Conservation (phyloP, 1,140 invertebrate species). For the Drosophila bocqueti region DNA sequence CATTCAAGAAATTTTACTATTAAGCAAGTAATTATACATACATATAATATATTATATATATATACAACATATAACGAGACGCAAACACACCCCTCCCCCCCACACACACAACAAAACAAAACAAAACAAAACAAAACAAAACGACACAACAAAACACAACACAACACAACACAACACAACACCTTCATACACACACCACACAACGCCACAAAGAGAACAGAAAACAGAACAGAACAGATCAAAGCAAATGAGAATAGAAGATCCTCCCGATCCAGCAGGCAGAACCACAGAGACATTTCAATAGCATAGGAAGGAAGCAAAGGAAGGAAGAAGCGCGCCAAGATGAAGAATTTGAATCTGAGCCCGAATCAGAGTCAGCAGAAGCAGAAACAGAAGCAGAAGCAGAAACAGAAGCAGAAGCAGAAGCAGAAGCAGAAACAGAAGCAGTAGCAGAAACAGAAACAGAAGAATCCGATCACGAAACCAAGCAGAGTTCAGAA, state of each 20-base stretch:
- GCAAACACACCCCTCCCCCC: conserved; percentile 25
- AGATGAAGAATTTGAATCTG: conserved; percentile 32
- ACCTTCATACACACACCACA: conserved; percentile 26
- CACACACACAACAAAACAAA: conserved; percentile 18
- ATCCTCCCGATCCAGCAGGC: conserved; percentile 44
- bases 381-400: conserved; percentile 19
- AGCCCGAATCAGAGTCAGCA: conserved; percentile 6
- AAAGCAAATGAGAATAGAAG: conserved; percentile 34
- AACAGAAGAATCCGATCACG: conserved; percentile 35
- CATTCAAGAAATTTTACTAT: conserved; percentile 82
- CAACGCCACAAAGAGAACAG: conserved; percentile 28
- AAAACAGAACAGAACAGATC: conserved; percentile 23
- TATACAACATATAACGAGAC: conserved; percentile 68
- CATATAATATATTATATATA: conserved; percentile 84
- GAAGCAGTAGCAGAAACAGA: conserved; percentile 39
- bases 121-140: conserved; percentile 2
- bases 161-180: conserved; percentile 1
- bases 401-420: conserved; percentile 38
- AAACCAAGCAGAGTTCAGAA: conserved; percentile 50
- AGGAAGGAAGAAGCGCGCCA: conserved; percentile 37
- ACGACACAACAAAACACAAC: conserved; percentile 18
- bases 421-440: conserved; percentile 6
- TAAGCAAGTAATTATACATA: conserved; percentile 82
- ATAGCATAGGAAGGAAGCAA: conserved; percentile 44
- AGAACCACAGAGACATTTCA: conserved; percentile 45